Percentiles rank a stretch among this genome's conserved stretches.
Evolutionary conservation across 2,888 invertebrate species (phyloP).

Genomic region (Stenodera caucasica): DNA sequence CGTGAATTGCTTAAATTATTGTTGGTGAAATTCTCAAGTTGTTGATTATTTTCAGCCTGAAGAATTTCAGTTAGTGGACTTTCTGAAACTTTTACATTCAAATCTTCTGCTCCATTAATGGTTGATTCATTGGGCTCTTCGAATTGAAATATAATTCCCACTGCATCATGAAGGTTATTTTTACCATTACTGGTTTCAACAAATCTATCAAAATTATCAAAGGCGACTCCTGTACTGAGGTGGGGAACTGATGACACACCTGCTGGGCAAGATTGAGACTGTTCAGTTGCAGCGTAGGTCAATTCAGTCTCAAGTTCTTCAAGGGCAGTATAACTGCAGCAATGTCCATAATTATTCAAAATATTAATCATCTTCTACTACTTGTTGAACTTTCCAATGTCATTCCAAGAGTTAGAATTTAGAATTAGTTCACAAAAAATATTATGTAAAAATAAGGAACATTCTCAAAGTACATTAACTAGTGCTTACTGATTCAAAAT

Average conservation of each 20-base stretch:
- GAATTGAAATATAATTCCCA: conserved; percentile 31
- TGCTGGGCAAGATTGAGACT: conserved; percentile 26
- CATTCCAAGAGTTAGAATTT: conserved; percentile 35
- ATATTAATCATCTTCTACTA: conserved; percentile 37
- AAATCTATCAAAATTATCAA: conserved; percentile 28
- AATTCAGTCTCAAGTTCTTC: conserved; percentile 33
- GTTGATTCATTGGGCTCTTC: too few relatives aligned
- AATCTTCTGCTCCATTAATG: too few relatives aligned
- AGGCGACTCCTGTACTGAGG: conserved; percentile 31
- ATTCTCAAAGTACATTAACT: too few relatives aligned
- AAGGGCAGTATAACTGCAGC: conserved; percentile 33
- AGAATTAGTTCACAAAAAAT: too few relatives aligned
- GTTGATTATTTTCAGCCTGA: too few relatives aligned
- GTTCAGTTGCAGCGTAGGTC: conserved; percentile 16
- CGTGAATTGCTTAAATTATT: too few relatives aligned
- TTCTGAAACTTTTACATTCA: too few relatives aligned
- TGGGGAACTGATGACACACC: conserved; percentile 19
- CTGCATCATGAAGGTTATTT: conserved; percentile 30
- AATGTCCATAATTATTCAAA: conserved; percentile 35
- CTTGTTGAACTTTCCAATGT: conserved; percentile 36
- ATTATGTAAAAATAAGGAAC: too few relatives aligned
- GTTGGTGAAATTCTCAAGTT: too few relatives aligned
- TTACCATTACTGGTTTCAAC: conserved; percentile 25
- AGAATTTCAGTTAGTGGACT: too few relatives aligned
- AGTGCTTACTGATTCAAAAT: too few relatives aligned